Evolutionary conservation across 2,113 vertebrate species (phyloP).

Genomic region (Penelope pileata): DNA sequence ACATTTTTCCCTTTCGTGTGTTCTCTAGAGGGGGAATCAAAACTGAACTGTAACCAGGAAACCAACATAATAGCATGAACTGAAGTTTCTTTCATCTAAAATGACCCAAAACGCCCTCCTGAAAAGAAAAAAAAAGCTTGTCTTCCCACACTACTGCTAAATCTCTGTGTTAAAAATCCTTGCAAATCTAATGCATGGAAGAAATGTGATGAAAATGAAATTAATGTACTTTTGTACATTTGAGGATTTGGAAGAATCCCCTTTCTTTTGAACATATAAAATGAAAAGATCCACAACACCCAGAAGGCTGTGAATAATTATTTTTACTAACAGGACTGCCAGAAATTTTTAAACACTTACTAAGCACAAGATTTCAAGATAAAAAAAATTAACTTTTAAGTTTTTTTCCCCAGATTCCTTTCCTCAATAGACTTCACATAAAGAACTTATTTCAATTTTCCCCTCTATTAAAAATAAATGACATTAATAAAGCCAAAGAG

Average conservation of each 20-base stretch:
- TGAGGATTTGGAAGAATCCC: constrained; percentile 66
- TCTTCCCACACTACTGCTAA: constrained; percentile 13
- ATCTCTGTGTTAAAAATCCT: constrained; percentile 56
- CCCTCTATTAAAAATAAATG: constrained; percentile 68
- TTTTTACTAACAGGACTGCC: constrained; percentile 72
- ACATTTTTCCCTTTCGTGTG: background rate
- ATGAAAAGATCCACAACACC: constrained; percentile 72
- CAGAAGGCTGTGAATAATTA: constrained; percentile 74
- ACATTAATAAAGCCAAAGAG: constrained; percentile 64
- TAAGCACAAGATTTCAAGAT: constrained; percentile 69
- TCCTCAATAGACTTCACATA: constrained; percentile 61
- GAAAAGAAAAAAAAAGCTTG: background rate
- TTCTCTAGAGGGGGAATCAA: background rate
- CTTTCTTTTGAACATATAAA: constrained; percentile 74
- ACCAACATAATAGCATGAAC: constrained; percentile 17
- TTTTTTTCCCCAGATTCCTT: constrained; percentile 63
- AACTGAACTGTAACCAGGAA: constrained; percentile 43
- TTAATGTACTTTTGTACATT: constrained; percentile 66
- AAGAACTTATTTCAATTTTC: constrained; percentile 66
- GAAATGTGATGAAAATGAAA: constrained; percentile 64
- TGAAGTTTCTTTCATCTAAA: constrained; percentile 48
- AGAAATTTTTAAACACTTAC: constrained; percentile 74
- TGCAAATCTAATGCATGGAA: constrained; percentile 61
- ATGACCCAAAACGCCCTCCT: constrained; percentile 40
- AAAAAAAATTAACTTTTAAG: constrained; percentile 60